Percentiles rank a stretch among this genome's conserved stretches.
These are phyloP conservation scores for Craterocephalus amniculus DNA, from an alignment of 2,797 vertebrate species.

Conservation along the genomic window DNA sequence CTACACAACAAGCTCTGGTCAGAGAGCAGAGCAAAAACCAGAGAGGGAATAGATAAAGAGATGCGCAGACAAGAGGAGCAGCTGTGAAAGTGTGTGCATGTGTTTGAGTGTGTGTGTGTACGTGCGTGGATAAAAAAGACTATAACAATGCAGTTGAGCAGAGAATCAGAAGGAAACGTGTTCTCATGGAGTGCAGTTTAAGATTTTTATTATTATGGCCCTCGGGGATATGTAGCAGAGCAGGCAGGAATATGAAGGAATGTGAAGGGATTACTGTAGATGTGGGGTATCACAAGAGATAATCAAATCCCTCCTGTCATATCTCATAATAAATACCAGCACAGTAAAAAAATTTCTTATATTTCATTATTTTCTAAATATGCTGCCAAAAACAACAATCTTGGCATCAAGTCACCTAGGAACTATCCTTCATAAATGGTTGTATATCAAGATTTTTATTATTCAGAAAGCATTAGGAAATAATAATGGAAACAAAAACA, in stretches of 20 bases:
- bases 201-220: slow-evolving; percentile 49
- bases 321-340: slow-evolving; percentile 44
- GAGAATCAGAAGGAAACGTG: slow-evolving; percentile 25
- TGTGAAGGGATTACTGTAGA: slow-evolving; percentile 67
- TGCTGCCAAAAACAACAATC: slow-evolving; percentile 11
- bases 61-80: slow-evolving; percentile 29
- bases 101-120: slow-evolving; percentile 2
- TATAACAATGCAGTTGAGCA: slow-evolving; percentile 1
- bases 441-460: no score
- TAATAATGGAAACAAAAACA: no score
- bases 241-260: slow-evolving; percentile 49
- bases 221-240: slow-evolving; percentile 37
- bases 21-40: slow-evolving; percentile 27
- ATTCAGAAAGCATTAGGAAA: neutral
- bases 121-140: slow-evolving; percentile 8
- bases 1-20: slow-evolving; percentile 38
- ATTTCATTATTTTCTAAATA: neutral
- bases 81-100: slow-evolving; percentile 25
- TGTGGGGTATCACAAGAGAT: no score
- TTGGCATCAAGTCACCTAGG: neutral
- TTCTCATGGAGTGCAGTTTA: slow-evolving; percentile 34
- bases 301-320: slow-evolving; percentile 63
- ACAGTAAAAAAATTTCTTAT: slow-evolving; percentile 44
- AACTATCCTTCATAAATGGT: neutral
- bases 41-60: slow-evolving; percentile 21